Base-by-base conservation (phyloP, 2,888 invertebrate species). In the Drosophila flavopinicola region DNA sequence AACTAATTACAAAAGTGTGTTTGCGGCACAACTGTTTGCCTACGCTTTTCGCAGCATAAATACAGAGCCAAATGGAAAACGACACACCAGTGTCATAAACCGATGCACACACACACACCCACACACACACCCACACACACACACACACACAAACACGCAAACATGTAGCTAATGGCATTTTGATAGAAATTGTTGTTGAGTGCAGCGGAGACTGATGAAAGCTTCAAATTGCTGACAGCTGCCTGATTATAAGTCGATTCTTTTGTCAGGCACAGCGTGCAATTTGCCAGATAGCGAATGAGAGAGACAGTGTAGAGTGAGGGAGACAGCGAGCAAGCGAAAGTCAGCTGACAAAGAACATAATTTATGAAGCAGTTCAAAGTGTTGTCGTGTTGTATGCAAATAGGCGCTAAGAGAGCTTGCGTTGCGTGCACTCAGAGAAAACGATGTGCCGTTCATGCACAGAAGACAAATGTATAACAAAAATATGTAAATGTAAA, bases 81-180 rank as follows among this genome's bases (percentile, higher is more conserved):
- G 42, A 54, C 13, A 13, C 39, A n/a, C n/a, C 37, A 27, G 11
- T 6, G 2, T 20, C 2, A 20, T 3, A 20, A 20, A 20, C n/a
- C n/a, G n/a, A n/a, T n/a, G n/a, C n/a, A 11, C 30, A 58, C 17
- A 42, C 37, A 38, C 24, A 13, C 24, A 35, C 13, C 11, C 24
- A 17, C n/a, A 13, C 20, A 23, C 10, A 33, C 25, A 48, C 30
- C 38, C 48, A 58, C 20, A 48, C 32, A 17, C 15, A n/a, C 3
- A 27, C 4, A 20, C 13, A 29, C 27, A 20, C 11, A 10, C 9
- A 10, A 17, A 45, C 11, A 37, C 17, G 44, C 2, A 45, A 57
- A 49, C 38, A 52, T 33, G 42, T 30, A 54, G 51, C 64, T 78
- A 79, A 79, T 79, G 78, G 64, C 77, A 75, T 71, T 79, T 75